A percentile compares a stretch with the other conserved stretches of the same genome.
phyloP scores from a whole-genome alignment of 2,888 invertebrate genomes.

The Stenoptilia bipunctidactyla region DNA sequence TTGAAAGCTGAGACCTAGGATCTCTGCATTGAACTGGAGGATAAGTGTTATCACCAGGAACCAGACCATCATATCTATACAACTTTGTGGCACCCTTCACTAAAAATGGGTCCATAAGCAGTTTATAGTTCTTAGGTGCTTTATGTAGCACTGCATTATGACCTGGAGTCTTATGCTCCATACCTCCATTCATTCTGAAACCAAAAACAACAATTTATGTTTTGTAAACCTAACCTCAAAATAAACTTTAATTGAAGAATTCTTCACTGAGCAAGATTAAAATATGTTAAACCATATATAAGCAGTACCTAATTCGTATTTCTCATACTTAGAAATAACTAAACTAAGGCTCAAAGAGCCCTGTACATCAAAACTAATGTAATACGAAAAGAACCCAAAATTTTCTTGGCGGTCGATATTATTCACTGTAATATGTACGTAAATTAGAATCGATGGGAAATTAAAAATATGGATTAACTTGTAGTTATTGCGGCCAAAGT shows the following conservation, averaged over 20 bases:
- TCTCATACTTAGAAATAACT: no score
- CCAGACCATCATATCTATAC: constrained; percentile 92
- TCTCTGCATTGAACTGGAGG: constrained; percentile 87
- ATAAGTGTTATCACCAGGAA: constrained; percentile 85
- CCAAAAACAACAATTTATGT: constrained; percentile 35
- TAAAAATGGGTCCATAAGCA: constrained; percentile 90
- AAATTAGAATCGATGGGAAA: no score
- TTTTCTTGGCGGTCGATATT: constrained; percentile 15
- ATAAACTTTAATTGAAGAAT: constrained; percentile 21
- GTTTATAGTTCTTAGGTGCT: constrained; percentile 84
- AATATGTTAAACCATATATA: no score
- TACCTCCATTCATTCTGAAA: constrained; percentile 74
- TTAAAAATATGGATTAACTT: no score
- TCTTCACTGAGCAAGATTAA: no score
- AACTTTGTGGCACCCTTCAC: constrained; percentile 88
- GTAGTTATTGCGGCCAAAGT: no score
- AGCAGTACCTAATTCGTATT: no score
- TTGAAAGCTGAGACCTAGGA: constrained; percentile 85
- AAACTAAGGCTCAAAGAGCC: no score
- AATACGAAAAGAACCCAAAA: constrained; percentile 15
- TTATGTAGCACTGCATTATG: constrained; percentile 65
- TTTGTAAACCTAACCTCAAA: constrained; percentile 54
- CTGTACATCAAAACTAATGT: no score
- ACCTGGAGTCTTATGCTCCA: constrained; percentile 69
- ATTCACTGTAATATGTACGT: no score